phyloP scores from a whole-genome alignment of 2,113 vertebrate genomes.

The Mustela nigripes region DNA sequence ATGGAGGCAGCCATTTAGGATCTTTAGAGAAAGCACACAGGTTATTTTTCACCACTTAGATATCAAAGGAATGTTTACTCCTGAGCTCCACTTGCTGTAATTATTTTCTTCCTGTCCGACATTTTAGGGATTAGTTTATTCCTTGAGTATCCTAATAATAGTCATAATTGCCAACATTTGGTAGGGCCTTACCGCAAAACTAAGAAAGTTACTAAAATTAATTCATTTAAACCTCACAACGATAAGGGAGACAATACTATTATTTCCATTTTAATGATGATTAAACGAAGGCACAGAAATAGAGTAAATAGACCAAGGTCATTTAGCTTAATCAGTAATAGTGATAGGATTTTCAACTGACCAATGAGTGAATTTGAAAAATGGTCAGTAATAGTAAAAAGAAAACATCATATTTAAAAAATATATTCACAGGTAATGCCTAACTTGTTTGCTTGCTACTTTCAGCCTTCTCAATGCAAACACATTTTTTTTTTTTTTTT shows the following conservation, averaged over 20 bases:
- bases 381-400: neutral
- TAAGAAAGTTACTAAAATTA: neutral
- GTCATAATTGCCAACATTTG: neutral
- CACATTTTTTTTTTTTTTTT: neutral
- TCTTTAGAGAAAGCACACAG: neutral
- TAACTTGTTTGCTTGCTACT: neutral
- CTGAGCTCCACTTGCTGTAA: neutral
- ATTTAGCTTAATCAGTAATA: neutral
- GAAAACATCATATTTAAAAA: neutral
- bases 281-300: neutral
- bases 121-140: neutral
- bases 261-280: neutral
- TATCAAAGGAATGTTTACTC: neutral
- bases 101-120: neutral
- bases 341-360: neutral
- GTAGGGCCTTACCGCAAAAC: neutral
- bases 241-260: neutral
- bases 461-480: neutral
- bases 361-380: neutral
- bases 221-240: neutral
- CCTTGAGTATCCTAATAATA: neutral
- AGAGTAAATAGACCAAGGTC: neutral
- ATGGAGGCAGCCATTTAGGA: neutral
- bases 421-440: neutral
- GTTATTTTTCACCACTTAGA: neutral